Evolutionary conservation across 2,797 vertebrate species (phyloP).

Genomic region (Acanthurus leucopareius): DNA sequence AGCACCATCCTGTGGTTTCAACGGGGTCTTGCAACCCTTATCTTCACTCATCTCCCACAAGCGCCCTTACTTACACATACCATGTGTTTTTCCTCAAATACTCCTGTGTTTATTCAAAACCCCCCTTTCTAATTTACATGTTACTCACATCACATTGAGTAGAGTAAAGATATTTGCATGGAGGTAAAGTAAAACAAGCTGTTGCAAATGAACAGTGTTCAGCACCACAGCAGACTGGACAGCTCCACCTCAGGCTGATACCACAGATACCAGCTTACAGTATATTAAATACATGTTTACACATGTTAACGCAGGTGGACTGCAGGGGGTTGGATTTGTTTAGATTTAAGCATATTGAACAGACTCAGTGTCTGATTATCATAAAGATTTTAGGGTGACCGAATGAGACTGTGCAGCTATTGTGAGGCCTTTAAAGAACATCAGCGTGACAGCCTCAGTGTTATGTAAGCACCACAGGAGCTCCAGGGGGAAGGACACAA

Average conservation of each 20-base stretch:
- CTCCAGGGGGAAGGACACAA: background rate
- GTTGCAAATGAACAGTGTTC: background rate
- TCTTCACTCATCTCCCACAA: too few species aligned
- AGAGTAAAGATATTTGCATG: background rate
- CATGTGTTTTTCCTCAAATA: too few species aligned
- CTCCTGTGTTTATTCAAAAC: background rate
- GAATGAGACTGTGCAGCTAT: too few species aligned
- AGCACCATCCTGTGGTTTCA: constrained; percentile 43
- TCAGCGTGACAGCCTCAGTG: background rate
- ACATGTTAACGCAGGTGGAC: background rate
- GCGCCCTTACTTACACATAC: too few species aligned
- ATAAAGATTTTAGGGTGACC: background rate
- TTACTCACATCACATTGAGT: too few species aligned
- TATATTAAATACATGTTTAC: background rate
- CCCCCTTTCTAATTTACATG: background rate
- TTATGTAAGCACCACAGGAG: background rate
- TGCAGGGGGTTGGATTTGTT: background rate
- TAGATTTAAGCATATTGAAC: background rate
- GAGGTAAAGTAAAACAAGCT: background rate
- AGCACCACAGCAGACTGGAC: constrained; percentile 47
- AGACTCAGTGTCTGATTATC: too few species aligned
- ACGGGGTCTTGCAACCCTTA: constrained; percentile 2
- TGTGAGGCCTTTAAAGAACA: background rate
- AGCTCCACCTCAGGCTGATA: constrained; percentile 22
- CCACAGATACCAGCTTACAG: background rate